Evolutionary conservation across 2,888 invertebrate species (phyloP), one percentile per base, ranked within the genome.

Genomic region (Philereme vetulata): DNA sequence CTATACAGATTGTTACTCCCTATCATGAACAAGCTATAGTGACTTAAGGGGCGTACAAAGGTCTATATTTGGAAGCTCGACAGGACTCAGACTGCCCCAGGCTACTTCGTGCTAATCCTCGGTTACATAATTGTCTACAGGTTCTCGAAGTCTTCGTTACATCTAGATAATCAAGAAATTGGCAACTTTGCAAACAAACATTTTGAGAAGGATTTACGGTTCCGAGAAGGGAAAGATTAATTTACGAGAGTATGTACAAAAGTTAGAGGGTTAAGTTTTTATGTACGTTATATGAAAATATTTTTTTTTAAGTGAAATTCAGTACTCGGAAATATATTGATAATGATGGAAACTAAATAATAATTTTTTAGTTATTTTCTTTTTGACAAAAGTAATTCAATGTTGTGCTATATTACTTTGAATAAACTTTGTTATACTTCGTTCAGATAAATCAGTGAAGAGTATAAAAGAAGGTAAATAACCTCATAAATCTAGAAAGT

Each of bases 41-140:
- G 77, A 80, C 77, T 77, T 79, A 80, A 65, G 70, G 75, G 82
- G 82, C 76, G 80, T 81, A 67, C 58, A 59, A 54, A 67, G 58
- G 58, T 69, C 71, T 75, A 67, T 75, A 75, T 77, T 78, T 73
- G 74, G 76, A 64, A 66, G 61, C 52, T 64, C 56, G 60, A 52
- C 56, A 58, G 62, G 65, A 66, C 64, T 64, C 65, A 54, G 60
- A 64, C 65, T 60, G 71, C 74, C 68, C 11, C 65, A 66, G 77
- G 81, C 72, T 67, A 74, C 65, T 72, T 80, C 80, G 76, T 77
- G 78, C 72, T 71, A 74, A 72, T 72, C 65, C 71, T 69, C 58
- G 52, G 67, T 75, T 76, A 74, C 70, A 71, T 73, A 72, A 74
- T 68, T 51, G 60, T 64, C 58, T 53, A 52, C 62, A 64, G 56